Evolutionary conservation across 1,140 invertebrate genomes (phyloP).

Genomic region (Oedothorax gibbosus): DNA sequence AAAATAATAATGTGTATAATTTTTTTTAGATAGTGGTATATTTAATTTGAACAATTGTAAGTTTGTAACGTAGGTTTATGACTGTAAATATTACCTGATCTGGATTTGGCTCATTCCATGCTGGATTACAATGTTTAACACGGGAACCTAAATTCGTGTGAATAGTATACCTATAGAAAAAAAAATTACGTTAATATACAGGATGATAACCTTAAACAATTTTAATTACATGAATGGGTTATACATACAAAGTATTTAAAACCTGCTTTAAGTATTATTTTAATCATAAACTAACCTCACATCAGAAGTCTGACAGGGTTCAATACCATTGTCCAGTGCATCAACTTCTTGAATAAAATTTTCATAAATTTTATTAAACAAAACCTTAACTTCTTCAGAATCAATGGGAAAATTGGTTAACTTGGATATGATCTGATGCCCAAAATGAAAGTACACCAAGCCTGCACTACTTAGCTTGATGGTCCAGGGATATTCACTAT

Average conservation of each 20-base stretch:
- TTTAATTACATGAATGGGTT: not conserved
- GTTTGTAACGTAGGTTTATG: not conserved
- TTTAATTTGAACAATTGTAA: not conserved
- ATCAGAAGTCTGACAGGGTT: constrained; percentile 78
- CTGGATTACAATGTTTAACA: constrained; percentile 83
- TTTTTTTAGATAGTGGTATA: not conserved
- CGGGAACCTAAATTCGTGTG: constrained; percentile 81
- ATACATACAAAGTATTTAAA: not conserved
- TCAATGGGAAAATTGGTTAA: constrained; percentile 65
- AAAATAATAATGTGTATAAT: not conserved
- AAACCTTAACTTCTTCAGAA: constrained; percentile 69
- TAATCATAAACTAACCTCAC: constrained; percentile 70
- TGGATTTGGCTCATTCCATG: constrained; percentile 80
- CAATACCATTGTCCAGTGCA: constrained; percentile 95
- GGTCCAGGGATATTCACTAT: constrained; percentile 71
- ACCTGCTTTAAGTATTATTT: not conserved
- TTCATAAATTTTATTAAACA: constrained; percentile 90
- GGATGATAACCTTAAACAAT: too few relatives aligned
- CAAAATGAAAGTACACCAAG: constrained; percentile 92
- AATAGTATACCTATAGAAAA: constrained; percentile 77
- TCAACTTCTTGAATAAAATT: constrained; percentile 94
- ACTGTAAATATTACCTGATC: constrained; percentile 68
- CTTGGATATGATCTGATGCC: constrained; percentile 79
- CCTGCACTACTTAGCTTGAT: constrained; percentile 94
- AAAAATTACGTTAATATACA: not conserved